Percentiles rank a stretch among this genome's conserved stretches.
phyloP scores from a whole-genome alignment of 2,113 vertebrate species.

The Syngnathus scovelli region DNA sequence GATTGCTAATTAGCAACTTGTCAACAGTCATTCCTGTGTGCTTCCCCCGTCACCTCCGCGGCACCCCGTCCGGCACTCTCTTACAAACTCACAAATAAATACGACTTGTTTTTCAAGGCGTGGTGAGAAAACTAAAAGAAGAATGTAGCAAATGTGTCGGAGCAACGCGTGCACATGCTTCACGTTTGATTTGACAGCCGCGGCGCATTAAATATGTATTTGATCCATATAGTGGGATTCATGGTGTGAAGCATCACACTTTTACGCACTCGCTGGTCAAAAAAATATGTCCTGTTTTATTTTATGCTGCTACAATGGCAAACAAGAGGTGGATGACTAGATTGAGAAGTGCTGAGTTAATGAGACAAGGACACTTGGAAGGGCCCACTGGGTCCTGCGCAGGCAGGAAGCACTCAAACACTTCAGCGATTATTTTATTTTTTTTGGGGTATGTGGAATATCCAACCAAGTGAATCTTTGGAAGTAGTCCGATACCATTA shows the following conservation, averaged over 20 bases:
- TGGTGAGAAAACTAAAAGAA: neutral
- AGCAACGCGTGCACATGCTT: neutral
- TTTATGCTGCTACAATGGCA: neutral
- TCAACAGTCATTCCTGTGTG: conserved; percentile 55
- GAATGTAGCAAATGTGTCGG: neutral
- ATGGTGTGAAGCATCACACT: neutral
- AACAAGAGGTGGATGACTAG: neutral
- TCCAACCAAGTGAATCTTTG: neutral
- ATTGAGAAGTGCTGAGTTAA: neutral
- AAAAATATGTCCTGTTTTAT: neutral
- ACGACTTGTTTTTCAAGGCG: neutral
- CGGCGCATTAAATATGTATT: neutral
- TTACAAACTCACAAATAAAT: neutral
- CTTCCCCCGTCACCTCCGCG: conserved; percentile 15
- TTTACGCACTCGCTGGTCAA: neutral
- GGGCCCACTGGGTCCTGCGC: neutral
- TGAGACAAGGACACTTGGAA: neutral
- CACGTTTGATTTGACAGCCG: neutral
- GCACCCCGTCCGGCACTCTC: conserved; percentile 6
- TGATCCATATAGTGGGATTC: neutral
- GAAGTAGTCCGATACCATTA: conserved; percentile 20
- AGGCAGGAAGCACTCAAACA: neutral
- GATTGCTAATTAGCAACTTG: conserved; percentile 61
- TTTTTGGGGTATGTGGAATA: conserved; percentile 6
- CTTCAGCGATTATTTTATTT: neutral